These are phyloP conservation scores for Phainopepla nitens DNA, from an alignment of 2,113 vertebrate genomes.

Conservation along the genomic window DNA sequence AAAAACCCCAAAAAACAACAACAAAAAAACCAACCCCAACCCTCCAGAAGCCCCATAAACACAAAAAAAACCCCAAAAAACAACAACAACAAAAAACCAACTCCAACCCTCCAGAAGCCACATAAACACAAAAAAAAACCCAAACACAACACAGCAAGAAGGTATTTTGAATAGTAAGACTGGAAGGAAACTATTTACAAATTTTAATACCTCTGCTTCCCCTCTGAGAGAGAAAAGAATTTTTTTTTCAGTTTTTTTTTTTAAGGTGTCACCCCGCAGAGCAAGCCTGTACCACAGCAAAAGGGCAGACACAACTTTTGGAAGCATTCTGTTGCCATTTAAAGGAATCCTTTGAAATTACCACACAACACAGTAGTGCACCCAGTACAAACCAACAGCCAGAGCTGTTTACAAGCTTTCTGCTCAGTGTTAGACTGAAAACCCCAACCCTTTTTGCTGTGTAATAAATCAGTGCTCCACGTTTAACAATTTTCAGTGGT, in stretches of 20 bases:
- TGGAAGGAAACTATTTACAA: background rate
- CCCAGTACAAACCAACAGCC: background rate
- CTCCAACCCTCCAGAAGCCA: background rate
- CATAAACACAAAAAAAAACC: background rate
- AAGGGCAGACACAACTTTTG: background rate
- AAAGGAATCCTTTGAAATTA: background rate
- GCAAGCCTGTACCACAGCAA: background rate
- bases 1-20: too few relatives aligned
- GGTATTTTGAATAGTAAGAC: background rate
- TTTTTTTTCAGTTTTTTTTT: background rate
- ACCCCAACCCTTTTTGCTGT: conserved; percentile 22
- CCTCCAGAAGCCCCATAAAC: background rate
- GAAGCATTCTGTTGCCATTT: background rate
- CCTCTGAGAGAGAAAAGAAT: background rate
- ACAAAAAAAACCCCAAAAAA: background rate
- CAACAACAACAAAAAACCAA: too few relatives aligned
- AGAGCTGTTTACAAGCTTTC: conserved; percentile 24
- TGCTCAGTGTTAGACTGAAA: background rate
- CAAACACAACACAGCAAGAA: background rate
- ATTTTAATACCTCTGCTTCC: background rate
- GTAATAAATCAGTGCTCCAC: background rate
- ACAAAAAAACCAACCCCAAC: too few relatives aligned
- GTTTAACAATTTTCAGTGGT: conserved; percentile 16
- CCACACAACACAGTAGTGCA: background rate
- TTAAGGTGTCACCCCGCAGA: background rate